Evolutionary conservation across 2,888 invertebrate genomes (phyloP), one percentile per base, ranked within the genome.

Genomic region (Agriopis aurantiaria): DNA sequence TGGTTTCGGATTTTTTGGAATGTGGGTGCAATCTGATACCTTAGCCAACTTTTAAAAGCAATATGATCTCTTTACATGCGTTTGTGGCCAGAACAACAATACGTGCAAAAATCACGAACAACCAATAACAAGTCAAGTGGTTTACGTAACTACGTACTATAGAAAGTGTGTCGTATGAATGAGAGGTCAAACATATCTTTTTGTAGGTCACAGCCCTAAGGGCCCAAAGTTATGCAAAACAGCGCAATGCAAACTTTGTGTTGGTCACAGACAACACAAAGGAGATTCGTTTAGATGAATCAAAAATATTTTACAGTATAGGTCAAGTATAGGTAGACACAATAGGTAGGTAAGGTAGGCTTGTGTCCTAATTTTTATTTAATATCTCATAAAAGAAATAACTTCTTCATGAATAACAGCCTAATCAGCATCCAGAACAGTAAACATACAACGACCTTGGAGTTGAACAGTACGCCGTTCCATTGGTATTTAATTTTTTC

Each of bases 101-200:
- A 77, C 65, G 72, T 74, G 76, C 74, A 82, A 72, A 40, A 78
- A 74, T 77, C 67, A 65, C 73, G 68, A 68, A 73, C 72, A 52
- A 74, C 69, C 67, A 75, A 69, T 75, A 76, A 73, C 49, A 60
- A 49, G 60, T 51, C 48, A 41, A 60, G 72, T 67, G 51, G 41
- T 73, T 82, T 79, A 78, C 68, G 74, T 76, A 82, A 82, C 57
- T 45, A 59, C 46, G 62, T 60, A 65, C 68, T 73, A 67, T 76
- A 70, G 79, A 82, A 83, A 81, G 83, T 78, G 76, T 77, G 82
- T 70, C 79, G 72, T 63, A 69, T 53, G 55, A 55, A 68, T 65
- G 71, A 80, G 73, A 80, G 78, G 80, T 77, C 82, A 76, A 58
- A 66, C 72, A 67, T 73, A 75, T 78, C 69, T 73, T 75, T 63